phyloP scores from a whole-genome alignment of 2,888 invertebrate genomes.

The Agrilus cyanescens region DNA sequence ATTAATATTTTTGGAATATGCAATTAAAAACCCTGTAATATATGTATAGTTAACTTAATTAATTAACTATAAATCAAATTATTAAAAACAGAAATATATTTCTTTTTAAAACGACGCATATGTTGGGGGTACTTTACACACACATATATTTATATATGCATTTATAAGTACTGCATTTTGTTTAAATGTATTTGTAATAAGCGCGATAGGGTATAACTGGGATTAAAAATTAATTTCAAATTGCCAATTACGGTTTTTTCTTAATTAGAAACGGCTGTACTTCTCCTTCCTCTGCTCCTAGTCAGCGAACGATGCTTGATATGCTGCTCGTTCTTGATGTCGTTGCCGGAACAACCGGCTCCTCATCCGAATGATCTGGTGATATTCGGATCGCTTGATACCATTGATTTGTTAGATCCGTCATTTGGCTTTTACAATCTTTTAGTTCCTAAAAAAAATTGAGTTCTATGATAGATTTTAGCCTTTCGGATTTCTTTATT shows the following conservation, averaged over 20 bases:
- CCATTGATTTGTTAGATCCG: constrained; percentile 92
- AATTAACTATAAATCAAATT: no score
- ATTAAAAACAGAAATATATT: no score
- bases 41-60: no score
- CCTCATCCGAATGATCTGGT: constrained; percentile 76
- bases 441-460: constrained; percentile 68
- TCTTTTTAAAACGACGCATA: no score
- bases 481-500: no score
- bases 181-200: no score
- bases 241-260: neutral
- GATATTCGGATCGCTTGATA: constrained; percentile 89
- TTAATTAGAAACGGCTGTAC: constrained; percentile 7
- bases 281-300: constrained; percentile 12
- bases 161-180: no score
- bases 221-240: neutral
- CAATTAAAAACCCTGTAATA: no score
- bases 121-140: no score
- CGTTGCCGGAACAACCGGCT: constrained; percentile 34
- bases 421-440: constrained; percentile 95
- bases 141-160: no score
- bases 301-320: constrained; percentile 36
- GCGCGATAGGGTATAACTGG: neutral
- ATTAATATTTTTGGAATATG: no score
- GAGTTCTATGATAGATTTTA: no score
- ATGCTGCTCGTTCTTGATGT: constrained; percentile 34